Evolutionary conservation across 2,888 invertebrate genomes (phyloP), one percentile per base, ranked within the genome.

Genomic region (Halictus quadricinctus): DNA sequence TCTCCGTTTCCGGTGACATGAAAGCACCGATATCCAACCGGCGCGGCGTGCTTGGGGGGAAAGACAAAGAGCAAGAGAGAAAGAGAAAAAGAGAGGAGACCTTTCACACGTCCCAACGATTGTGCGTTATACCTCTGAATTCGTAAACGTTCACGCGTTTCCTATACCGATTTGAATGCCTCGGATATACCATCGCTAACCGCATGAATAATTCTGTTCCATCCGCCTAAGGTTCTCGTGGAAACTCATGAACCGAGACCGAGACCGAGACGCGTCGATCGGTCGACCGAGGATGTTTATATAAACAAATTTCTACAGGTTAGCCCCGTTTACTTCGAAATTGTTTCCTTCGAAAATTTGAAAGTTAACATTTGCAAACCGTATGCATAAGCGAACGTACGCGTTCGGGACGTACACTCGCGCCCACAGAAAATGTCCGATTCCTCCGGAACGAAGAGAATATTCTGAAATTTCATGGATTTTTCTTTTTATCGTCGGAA

Each of bases 1-100:
- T 88, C 87, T 77, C 82, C 54, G 76, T 87, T 89, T 89, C 90
- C 89, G 90, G 90, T 87, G 86, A 79, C 81, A 84, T 50, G 90
- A 87, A 86, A 90, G 81, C 84, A 84, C 79, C 87, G 84, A 85
- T 86, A 81, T 76, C 75, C 75, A 81, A 82, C 36, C 36, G 36
- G 36, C 74, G 79, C 60, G 64, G 64, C 29, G 18, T 64, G 8
- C 3, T 1, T 18, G 29, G 70, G 70, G 12, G 70, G 10, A 36
- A 36, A 36, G 36, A 36, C 36, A 36, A 41, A 43, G 69, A 70
- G 1, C 4, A 12, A 69, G 69, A 69, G 41, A 70, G 36, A 0
- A 69, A 79, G 1, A 36, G 41, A 21, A 72, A 80, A 1, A 43
- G 70, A 70, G 70, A 70, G 13, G n/a, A 76, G 79, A 80, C 82